These are phyloP conservation scores for Stramonita haemastoma DNA, from an alignment of 2,888 invertebrate species.

Conservation along the genomic window DNA sequence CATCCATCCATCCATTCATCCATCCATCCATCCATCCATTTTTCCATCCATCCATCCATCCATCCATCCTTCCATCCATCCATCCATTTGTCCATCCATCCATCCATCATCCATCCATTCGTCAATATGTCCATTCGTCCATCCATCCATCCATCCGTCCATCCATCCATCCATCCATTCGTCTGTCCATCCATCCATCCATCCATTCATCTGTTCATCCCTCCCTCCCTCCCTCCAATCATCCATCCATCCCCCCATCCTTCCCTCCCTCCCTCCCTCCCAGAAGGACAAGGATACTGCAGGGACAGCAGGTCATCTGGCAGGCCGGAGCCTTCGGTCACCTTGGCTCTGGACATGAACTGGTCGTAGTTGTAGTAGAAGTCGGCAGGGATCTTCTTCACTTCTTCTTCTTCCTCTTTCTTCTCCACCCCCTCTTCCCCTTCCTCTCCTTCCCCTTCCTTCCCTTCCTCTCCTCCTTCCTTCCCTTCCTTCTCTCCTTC, in stretches of 20 bases:
- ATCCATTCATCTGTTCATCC: not conserved
- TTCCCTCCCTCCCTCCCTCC: not conserved
- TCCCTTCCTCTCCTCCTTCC: no score
- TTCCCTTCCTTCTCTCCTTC: constrained; percentile 29
- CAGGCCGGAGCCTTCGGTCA: constrained; percentile 73
- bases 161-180: not conserved
- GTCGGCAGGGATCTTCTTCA: constrained; percentile 68
- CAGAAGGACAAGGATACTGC: constrained; percentile 68
- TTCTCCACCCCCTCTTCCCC: constrained; percentile 31
- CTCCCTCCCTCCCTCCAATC: no score
- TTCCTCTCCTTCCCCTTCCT: constrained; percentile 5
- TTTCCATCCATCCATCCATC: no score
- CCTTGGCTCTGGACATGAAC: constrained; percentile 65
- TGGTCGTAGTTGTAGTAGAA: constrained; percentile 74
- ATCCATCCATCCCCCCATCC: not conserved
- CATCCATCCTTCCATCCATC: no score
- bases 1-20: no score
- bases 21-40: no score
- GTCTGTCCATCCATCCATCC: not conserved
- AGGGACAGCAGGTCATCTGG: constrained; percentile 71
- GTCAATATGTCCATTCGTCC: no score
- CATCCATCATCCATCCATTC: no score
- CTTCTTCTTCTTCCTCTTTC: constrained; percentile 23
- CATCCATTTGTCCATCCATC: no score
- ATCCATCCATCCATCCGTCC: no score